Percentiles rank a stretch among this genome's conserved stretches.
phyloP scores from a whole-genome alignment of 2,888 invertebrate species.

The Nomada flava region DNA sequence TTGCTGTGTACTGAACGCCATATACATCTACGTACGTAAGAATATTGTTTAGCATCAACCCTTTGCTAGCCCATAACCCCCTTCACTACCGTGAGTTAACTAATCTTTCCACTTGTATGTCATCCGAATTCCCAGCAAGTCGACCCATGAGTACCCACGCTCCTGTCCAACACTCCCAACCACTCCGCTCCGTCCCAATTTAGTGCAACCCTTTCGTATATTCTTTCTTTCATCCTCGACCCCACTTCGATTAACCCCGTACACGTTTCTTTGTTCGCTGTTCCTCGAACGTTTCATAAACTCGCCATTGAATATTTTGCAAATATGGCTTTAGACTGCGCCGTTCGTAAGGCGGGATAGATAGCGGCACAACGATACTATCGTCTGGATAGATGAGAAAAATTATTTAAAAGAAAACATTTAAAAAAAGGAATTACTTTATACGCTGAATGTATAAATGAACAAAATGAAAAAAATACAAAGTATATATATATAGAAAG shows the following conservation, averaged over 20 bases:
- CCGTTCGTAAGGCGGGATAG: slow-evolving; percentile 59
- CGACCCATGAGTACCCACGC: background rate
- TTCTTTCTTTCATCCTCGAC: slow-evolving; percentile 7
- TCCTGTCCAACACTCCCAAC: slow-evolving; percentile 1
- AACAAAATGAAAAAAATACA: slow-evolving; percentile 39
- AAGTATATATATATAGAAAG: slow-evolving; percentile 34
- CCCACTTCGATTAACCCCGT: slow-evolving; percentile 15
- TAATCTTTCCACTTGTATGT: background rate
- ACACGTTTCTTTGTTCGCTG: slow-evolving; percentile 54
- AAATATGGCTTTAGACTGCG: slow-evolving; percentile 57
- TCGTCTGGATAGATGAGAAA: slow-evolving; percentile 73
- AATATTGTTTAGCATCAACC: slow-evolving; percentile 58
- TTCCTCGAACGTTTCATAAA: slow-evolving; percentile 42
- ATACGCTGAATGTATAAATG: slow-evolving; percentile 76
- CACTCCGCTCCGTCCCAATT: background rate
- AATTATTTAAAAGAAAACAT: slow-evolving; percentile 23
- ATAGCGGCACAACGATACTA: slow-evolving; percentile 74
- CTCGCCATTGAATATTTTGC: slow-evolving; percentile 62
- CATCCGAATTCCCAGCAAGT: background rate
- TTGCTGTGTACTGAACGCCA: slow-evolving; percentile 62
- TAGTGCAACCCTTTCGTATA: background rate
- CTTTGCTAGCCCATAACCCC: background rate
- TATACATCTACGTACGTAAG: slow-evolving; percentile 55
- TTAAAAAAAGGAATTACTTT: slow-evolving; percentile 66
- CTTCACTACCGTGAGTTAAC: background rate